These are phyloP conservation scores for Punctoribates punctum DNA, from an alignment of 2,888 invertebrate species.

Conservation along the genomic window DNA sequence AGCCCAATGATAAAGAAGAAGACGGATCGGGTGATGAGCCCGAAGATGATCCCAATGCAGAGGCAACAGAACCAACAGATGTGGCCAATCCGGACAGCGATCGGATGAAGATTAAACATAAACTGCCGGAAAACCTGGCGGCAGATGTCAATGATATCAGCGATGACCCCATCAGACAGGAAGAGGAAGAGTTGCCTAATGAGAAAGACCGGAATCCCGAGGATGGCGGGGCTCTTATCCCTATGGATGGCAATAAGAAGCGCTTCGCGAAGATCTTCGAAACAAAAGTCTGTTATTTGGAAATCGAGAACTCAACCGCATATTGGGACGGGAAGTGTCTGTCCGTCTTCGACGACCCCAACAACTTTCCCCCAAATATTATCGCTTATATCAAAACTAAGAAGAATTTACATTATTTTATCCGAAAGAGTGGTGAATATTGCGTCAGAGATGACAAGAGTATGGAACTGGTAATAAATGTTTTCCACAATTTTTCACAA, in stretches of 20 bases:
- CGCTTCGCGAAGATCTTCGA: not conserved
- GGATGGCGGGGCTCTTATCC: constrained; percentile 7
- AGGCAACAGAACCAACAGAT: not conserved
- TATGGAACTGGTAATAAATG: not conserved
- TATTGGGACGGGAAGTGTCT: not conserved
- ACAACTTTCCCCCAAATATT: constrained; percentile 22
- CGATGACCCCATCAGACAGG: not conserved
- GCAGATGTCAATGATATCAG: not conserved
- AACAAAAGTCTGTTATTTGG: not conserved
- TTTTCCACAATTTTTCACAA: not conserved
- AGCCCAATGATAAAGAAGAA: no score
- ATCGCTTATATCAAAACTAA: not conserved
- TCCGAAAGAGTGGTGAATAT: not conserved
- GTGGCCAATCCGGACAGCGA: not conserved
- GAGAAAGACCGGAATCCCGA: not conserved
- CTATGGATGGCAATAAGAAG: not conserved
- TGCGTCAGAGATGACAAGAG: no score
- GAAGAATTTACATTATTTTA: not conserved
- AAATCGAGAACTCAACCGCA: not conserved
- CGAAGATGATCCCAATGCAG: not conserved
- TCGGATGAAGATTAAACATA: not conserved
- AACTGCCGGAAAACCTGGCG: not conserved
- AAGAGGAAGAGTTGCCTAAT: not conserved
- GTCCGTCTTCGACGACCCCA: not conserved
- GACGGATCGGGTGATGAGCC: no score